Base-by-base conservation (phyloP, 2,888 invertebrate species). In the Coremacera marginata region DNA sequence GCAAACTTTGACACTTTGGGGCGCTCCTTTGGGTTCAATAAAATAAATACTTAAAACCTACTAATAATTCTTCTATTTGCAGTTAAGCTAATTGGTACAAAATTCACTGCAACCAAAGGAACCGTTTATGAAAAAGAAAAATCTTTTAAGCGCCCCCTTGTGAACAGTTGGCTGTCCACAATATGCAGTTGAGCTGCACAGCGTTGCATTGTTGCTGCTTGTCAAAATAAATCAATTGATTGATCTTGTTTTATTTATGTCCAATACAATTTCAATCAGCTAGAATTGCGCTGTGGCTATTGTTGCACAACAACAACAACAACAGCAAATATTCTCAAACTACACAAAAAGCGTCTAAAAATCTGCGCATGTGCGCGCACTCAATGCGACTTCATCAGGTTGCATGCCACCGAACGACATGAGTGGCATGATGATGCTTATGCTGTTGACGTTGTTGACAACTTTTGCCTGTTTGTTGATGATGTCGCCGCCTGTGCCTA, bases 221-320 rank as follows among this genome's bases (percentile, higher is more conserved):
- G 88, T 88, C 89, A 88, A 89, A 88, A 89, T 88, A 88, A 89
- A 89, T 89, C 89, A 89, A 87, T 87, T 89, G 89, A 89, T 88
- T 89, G 89, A 88, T 89, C 88, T 89, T 86, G 88, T 89, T 89
- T 89, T 89, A 89, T 89, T 89, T 89, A 89, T 88, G 89, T 89
- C 89, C 88, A 87, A 88, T 89, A 87, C 87, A 87, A 88, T 88
- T 88, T 87, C 88, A 85, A 88, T 88, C 88, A 88, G 86, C 85
- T 85, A 87, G 85, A 85, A 83, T 83, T 63, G 63, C 71, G 57
- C 71, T 70, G 57, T 57, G 68, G 68, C 44, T n/a, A 22, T 34
- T 55, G 27, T 55, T 34, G 25, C 60, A 70, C 11, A 70, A 55
- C 57, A 70, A 19, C 51, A 68, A 55, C 70, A 67, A 49, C 22